Conservation (phyloP, 2,888 invertebrate species). For the Drosophila subquinaria region DNA sequence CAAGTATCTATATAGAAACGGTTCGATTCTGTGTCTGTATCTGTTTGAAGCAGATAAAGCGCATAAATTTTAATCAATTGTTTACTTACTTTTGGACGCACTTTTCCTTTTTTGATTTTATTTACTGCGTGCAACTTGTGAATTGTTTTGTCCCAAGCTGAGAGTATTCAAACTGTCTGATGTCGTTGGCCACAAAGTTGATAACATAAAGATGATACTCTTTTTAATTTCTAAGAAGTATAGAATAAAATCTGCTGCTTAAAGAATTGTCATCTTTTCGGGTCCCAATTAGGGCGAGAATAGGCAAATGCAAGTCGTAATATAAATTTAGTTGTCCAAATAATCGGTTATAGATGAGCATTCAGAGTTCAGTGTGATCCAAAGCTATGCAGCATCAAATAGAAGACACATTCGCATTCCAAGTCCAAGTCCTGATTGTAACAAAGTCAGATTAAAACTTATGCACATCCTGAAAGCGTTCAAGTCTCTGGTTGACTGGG, state of each 20-base stretch:
- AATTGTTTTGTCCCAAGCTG: slow-evolving; percentile 40
- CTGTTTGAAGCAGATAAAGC: slow-evolving; percentile 39
- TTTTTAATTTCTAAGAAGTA: background rate
- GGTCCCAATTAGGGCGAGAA: too few species aligned
- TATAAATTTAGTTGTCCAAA: background rate
- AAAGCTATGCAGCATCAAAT: slow-evolving; percentile 31
- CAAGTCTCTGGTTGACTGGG: slow-evolving; percentile 53
- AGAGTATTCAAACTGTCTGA: slow-evolving; percentile 29
- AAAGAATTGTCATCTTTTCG: too few species aligned
- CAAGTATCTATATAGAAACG: slow-evolving; percentile 27
- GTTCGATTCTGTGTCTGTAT: slow-evolving; percentile 45
- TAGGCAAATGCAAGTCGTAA: too few species aligned
- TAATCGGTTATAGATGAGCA: slow-evolving; percentile 13
- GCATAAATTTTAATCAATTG: slow-evolving; percentile 81
- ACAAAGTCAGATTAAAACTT: slow-evolving; percentile 80
- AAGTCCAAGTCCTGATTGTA: slow-evolving; percentile 63
- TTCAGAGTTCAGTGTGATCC: slow-evolving; percentile 26
- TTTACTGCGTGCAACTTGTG: slow-evolving; percentile 62
- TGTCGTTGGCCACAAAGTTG: slow-evolving; percentile 5
- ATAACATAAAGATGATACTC: background rate
- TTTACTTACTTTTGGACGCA: slow-evolving; percentile 72
- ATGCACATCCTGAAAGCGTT: slow-evolving; percentile 69
- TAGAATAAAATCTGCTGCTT: too few species aligned
- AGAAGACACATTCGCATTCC: slow-evolving; percentile 19
- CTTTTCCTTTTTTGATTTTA: slow-evolving; percentile 57